phyloP scores from a whole-genome alignment of 2,113 vertebrate species.

The Osmerus mordax region DNA sequence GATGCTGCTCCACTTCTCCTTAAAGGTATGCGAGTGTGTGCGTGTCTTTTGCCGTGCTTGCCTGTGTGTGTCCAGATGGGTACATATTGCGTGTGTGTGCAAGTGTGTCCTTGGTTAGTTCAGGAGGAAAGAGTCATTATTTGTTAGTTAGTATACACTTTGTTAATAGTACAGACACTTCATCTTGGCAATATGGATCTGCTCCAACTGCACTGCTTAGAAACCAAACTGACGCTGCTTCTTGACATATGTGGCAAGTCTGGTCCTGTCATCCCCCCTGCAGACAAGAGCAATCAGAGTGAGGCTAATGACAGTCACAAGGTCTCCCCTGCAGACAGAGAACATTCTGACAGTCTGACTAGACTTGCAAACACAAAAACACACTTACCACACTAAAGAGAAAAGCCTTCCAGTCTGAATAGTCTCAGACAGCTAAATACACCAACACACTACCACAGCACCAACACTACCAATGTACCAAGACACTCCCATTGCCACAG shows the following conservation, averaged over 20 bases:
- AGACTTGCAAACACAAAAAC: neutral
- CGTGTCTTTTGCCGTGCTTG: constrained; percentile 10
- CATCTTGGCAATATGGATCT: constrained; percentile 3
- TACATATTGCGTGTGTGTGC: constrained; percentile 5
- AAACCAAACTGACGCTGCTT: too few relatives aligned
- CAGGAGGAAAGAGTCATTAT: too few relatives aligned
- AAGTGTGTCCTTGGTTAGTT: constrained; percentile 30
- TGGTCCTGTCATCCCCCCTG: too few relatives aligned
- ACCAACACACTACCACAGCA: constrained; percentile 11
- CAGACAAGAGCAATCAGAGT: constrained; percentile 18
- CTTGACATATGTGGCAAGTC: too few relatives aligned
- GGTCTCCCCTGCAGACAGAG: constrained; percentile 18
- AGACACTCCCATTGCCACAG: neutral
- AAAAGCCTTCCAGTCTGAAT: too few relatives aligned
- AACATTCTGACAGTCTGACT: constrained; percentile 1
- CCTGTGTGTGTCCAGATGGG: constrained; percentile 23
- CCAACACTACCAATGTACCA: neutral
- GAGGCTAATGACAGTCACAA: constrained; percentile 55
- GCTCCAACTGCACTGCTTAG: neutral
- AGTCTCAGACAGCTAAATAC: constrained; percentile 10
- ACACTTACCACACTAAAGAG: constrained; percentile 15
- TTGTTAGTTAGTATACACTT: too few relatives aligned
- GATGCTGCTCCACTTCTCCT: constrained; percentile 58
- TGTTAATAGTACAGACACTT: too few relatives aligned
- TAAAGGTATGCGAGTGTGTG: constrained; percentile 18